Evolutionary conservation across 2,113 vertebrate species (phyloP), one percentile per base, ranked within the genome.

Genomic region (Spheniscus mendiculus): DNA sequence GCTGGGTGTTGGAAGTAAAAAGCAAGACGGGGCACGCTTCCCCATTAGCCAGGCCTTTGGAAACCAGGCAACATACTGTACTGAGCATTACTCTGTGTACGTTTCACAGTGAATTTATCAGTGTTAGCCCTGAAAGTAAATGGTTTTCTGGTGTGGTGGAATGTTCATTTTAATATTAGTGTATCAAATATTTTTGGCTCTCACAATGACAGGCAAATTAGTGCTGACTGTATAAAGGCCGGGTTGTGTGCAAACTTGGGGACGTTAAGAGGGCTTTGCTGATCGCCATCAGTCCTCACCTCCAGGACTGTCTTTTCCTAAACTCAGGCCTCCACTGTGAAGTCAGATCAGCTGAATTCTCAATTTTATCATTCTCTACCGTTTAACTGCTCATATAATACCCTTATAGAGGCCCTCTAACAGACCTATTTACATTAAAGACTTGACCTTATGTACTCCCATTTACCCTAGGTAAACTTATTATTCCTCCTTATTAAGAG

Each of bases 1-100:
- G 83, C 86, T 96, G 93, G 47, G n/a, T 80, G 49, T 81, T 67
- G 56, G 20, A 91, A 94, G 47, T 72, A 96, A 96, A 96, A 98
- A 92, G 77, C 93, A 97, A 91, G 62, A 22, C 0, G 1, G 58
- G 45, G 47, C 95, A 81, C 40, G 23, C 34, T 93, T 97, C 78
- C 80, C 94, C 89, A 59, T 95, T 84, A 97, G 65, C 55, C 53
- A 84, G 73, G 38, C 74, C 44, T 22, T 83, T 82, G 59, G 88
- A 97, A 97, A 89, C 11, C 45, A 52, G 87, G 92, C 87, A 86
- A n/a, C 58, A 70, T 34, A 72, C 67, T 79, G 44, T 55, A 65
- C 78, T 67, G 42, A 22, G 3, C 27, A 34, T 74, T 87, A 77
- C 69, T 62, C 56, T 65, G 56, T 29, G 32, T 85, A 67, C 5